phyloP scores from a whole-genome alignment of 2,113 vertebrate genomes.

The Fulmarus glacialis region DNA sequence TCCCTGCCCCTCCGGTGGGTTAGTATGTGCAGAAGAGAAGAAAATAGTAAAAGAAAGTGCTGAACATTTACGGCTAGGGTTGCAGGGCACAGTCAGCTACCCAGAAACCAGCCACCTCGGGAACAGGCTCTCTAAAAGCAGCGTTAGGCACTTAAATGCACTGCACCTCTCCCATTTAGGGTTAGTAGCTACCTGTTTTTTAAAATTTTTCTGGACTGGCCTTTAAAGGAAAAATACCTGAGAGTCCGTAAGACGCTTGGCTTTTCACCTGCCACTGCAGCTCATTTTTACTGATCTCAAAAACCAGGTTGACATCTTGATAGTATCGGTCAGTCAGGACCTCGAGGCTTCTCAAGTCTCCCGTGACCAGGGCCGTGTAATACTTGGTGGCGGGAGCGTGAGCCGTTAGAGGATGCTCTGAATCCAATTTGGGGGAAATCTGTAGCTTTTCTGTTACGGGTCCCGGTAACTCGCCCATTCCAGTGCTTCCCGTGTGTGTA shows the following conservation, averaged over 20 bases:
- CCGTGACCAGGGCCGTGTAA: slow-evolving; percentile 59
- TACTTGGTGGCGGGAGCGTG: background rate
- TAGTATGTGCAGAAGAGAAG: background rate
- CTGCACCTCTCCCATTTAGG: background rate
- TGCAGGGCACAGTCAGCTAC: background rate
- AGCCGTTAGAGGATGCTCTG: background rate
- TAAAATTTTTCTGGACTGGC: background rate
- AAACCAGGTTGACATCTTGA: slow-evolving; percentile 67
- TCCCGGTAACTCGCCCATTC: slow-evolving; percentile 4
- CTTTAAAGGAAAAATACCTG: slow-evolving; percentile 70
- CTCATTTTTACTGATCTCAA: slow-evolving; percentile 71
- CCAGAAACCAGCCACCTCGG: background rate
- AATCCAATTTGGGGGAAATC: slow-evolving; percentile 47
- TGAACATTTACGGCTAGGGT: background rate
- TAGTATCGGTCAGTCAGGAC: slow-evolving; percentile 52
- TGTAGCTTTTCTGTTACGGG: slow-evolving; percentile 13
- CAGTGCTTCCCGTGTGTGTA: background rate
- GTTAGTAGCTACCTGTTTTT: background rate
- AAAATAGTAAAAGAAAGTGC: background rate
- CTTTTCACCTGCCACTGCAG: slow-evolving; percentile 74
- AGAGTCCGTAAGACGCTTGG: slow-evolving; percentile 69
- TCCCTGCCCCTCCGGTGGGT: background rate
- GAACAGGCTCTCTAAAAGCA: background rate
- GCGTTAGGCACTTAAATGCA: rapidly evolving
- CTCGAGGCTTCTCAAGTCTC: slow-evolving; percentile 64